These are phyloP conservation scores for Eulemur mongoz DNA, from an alignment of 2,797 vertebrate genomes.

Conservation along the genomic window DNA sequence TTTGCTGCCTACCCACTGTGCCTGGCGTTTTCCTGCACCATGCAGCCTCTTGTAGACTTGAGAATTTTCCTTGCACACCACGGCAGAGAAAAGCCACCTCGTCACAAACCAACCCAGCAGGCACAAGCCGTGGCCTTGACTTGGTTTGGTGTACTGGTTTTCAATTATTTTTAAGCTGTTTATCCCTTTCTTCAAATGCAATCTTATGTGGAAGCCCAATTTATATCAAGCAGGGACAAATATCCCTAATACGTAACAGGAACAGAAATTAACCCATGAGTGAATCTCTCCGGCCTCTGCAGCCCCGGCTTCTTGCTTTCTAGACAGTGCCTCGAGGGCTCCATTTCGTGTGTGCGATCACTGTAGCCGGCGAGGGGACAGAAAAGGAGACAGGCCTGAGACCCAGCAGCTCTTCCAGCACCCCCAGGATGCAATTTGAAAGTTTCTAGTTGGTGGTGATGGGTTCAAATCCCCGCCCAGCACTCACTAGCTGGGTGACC, in stretches of 20 bases:
- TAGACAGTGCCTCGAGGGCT: neutral
- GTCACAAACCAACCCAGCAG: neutral
- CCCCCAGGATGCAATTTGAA: neutral
- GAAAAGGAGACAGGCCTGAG: neutral
- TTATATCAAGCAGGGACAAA: slow-evolving; percentile 23
- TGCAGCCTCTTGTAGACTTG: neutral
- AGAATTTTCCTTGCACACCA: fast-evolving
- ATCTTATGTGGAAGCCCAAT: slow-evolving; percentile 9
- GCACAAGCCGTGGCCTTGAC: neutral
- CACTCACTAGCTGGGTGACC: neutral
- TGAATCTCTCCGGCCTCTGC: neutral
- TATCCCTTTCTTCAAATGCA: slow-evolving; percentile 36
- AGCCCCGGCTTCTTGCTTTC: neutral
- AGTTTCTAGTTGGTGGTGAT: neutral
- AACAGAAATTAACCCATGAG: neutral
- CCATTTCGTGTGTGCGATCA: fast-evolving
- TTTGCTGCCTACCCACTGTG: fast-evolving
- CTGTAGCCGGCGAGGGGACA: fast-evolving
- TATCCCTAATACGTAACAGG: neutral
- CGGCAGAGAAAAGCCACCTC: neutral
- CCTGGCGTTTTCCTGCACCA: too few species aligned
- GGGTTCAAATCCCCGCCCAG: neutral
- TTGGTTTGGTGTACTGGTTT: slow-evolving; percentile 27
- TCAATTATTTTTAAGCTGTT: slow-evolving; percentile 64
- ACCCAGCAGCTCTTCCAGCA: fast-evolving